These are phyloP conservation scores for Tortricodes alternella DNA, from an alignment of 2,888 invertebrate genomes.

Conservation along the genomic window DNA sequence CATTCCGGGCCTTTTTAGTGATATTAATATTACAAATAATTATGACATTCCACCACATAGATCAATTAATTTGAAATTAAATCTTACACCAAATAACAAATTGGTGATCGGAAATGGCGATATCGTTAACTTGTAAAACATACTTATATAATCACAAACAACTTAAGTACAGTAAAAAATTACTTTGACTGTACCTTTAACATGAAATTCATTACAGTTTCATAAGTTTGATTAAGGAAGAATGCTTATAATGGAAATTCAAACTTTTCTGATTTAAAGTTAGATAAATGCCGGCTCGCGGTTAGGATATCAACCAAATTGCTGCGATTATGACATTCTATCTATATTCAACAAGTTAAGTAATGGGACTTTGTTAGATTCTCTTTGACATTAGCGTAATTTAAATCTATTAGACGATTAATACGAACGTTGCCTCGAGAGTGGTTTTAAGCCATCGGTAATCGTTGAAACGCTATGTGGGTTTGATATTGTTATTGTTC, in stretches of 20 bases:
- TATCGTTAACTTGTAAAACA: too few relatives aligned
- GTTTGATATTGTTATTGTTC: too few relatives aligned
- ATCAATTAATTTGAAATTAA: too few relatives aligned
- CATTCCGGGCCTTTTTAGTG: too few relatives aligned
- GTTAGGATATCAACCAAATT: slow-evolving; percentile 15
- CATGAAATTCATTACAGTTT: background rate
- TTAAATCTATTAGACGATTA: slow-evolving; percentile 6
- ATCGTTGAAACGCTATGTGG: too few relatives aligned
- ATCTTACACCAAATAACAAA: too few relatives aligned
- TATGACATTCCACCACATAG: too few relatives aligned
- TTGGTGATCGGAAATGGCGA: too few relatives aligned
- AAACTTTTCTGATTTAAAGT: slow-evolving; percentile 17
- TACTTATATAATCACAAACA: background rate
- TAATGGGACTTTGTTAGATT: slow-evolving; percentile 9
- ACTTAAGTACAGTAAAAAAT: too few relatives aligned
- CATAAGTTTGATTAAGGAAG: background rate
- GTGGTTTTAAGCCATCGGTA: background rate
- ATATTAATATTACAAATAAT: too few relatives aligned
- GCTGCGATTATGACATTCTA: slow-evolving; percentile 11
- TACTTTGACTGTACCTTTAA: too few relatives aligned
- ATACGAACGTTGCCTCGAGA: background rate
- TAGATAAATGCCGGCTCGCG: slow-evolving; percentile 8
- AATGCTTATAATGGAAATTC: background rate
- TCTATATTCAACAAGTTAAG: slow-evolving; percentile 20
- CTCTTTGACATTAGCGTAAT: background rate